Conservation (phyloP, 2,113 vertebrate species). For the Camelus bactrianus region DNA sequence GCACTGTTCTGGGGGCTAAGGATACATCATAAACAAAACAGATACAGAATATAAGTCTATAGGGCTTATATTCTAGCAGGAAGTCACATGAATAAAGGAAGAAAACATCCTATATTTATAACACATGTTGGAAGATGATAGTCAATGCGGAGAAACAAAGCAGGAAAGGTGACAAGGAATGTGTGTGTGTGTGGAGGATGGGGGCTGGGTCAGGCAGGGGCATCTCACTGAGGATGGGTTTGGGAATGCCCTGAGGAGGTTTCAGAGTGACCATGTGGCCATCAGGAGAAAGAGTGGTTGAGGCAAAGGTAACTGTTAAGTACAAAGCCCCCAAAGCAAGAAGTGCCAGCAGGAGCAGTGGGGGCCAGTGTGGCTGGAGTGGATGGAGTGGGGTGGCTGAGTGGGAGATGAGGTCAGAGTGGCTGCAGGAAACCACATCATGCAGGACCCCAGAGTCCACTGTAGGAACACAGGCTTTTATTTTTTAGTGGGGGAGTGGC, state of each 20-base stretch:
- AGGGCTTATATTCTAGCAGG: background rate
- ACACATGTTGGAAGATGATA: background rate
- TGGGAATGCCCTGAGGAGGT: background rate
- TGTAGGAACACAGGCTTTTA: background rate
- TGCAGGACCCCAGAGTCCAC: background rate
- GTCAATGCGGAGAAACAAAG: background rate
- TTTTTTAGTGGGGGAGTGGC: background rate
- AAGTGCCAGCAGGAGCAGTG: background rate
- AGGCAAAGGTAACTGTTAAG: background rate
- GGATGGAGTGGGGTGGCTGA: background rate
- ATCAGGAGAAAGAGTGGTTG: background rate
- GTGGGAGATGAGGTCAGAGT: background rate
- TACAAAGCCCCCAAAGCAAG: background rate
- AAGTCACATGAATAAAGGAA: background rate
- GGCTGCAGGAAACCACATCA: no score
- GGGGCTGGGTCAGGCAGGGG: accelerated
- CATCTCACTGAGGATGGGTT: background rate
- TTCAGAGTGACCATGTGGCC: background rate
- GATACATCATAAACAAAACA: background rate
- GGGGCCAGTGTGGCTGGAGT: background rate
- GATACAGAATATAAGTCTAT: background rate
- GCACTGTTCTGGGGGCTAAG: no score
- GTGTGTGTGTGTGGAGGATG: accelerated
- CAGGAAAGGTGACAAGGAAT: background rate
- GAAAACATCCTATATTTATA: background rate